Evolutionary conservation across 1,140 invertebrate genomes (phyloP), one percentile per base, ranked within the genome.

Genomic region (Nephila pilipes): DNA sequence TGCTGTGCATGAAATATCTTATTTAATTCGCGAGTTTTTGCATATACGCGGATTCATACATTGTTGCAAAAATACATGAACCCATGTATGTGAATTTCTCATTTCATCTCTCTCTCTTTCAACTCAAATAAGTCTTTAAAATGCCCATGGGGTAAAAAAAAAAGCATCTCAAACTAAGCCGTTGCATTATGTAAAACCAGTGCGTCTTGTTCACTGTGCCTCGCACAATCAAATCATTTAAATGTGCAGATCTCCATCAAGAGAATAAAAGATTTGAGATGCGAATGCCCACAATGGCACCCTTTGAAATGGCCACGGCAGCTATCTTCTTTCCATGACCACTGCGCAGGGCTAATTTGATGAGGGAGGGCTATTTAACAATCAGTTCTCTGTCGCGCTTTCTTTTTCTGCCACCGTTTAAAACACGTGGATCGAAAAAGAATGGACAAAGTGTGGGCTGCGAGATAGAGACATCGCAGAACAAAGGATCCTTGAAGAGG

Each of bases 241-340:
- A 75, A 32, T 75, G 18, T 29, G 12, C 29, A 22, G 25, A 69
- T 69, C 63, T n/a, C 32, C 29, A 22, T 75, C 69, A 32, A 75
- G 36, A 29, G 16, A 65, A 65, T 65, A 65, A 65, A 65, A 83
- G 80, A 54, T 83, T n/a, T 20, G 46, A 55, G 57, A 60, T 18
- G 83, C 60, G 69, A 36, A 75, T 18, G 14, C 25, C 8, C 25
- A 75, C 69, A 75, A 75, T 75, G 20, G 69, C 14, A 75, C 36
- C 69, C 69, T 36, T 75, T 75, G 69, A 75, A 75, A 32, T 1
- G 1, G 69, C 16, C 16, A 18, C 29, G 25, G 25, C 32, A 75
- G 69, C 69, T 75, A 75, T 75, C 69, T 75, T 16, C 32, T 75
- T 75, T 75, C 69, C 69, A 75, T 75, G 69, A 75, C 69, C 69